Base-by-base conservation (phyloP, 2,113 vertebrate species). In the Vulpes ferrilata region DNA sequence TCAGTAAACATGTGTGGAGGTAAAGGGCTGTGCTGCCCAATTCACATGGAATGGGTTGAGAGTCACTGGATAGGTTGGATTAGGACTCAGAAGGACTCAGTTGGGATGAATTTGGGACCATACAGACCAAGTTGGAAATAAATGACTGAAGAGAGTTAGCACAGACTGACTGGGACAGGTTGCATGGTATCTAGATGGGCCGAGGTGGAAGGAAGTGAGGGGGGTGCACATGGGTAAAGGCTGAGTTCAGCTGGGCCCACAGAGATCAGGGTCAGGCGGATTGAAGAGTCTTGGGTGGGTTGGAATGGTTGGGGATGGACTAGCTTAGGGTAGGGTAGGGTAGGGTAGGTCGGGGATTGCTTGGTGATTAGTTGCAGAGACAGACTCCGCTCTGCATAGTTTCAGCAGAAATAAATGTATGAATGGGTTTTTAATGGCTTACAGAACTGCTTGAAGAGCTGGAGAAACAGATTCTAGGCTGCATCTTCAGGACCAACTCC, bases 401-500 rank as follows among this genome's bases (percentile, higher is more conserved):
- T 92, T 78, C 92, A 79, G n/a, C 65, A 93, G 73, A 87, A 92
- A 96, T 96, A 87, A 95, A 95, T 81, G 67, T 79, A 83, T 55
- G 73, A 76, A 95, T 74, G 83, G 38, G 62, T 89, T 92, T 91
- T 96, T 94, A 95, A 95, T 80, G 92, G 78, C 67, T 97, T 93
- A 48, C 89, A 89, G 95, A 96, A 95, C 95, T 95, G 88, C 88
- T 55, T 92, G 73, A 83, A 87, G 96, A 97, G 96, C 96, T 97
- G 87, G 92, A 97, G 95, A 97, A 97, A 95, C 97, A 97, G 88
- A 97, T 67, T 48, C 62, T 38, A 81, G 86, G 89, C 78, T 95
- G 43, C 87, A 69, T 97, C 95, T 95, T 91, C 73, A 76, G 92
- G 67, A 96, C 62, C 55, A 65, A 1, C 65, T 83, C 93, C 89